phyloP scores from a whole-genome alignment of 2,888 invertebrate genomes.

The Epirrita christyi region DNA sequence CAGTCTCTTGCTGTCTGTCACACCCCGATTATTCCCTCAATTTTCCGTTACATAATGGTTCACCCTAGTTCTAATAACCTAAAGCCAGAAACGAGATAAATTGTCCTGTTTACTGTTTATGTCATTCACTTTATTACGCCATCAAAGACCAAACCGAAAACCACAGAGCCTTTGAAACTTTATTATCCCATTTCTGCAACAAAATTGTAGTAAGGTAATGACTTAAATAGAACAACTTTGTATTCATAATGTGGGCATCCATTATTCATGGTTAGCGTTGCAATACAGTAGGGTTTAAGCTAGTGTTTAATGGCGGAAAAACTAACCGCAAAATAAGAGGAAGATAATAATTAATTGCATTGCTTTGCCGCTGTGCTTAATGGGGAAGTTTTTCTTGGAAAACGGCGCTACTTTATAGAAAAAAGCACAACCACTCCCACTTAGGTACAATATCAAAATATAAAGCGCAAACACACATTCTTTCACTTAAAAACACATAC shows the following conservation, averaged over 20 bases:
- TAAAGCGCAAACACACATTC: too few species aligned
- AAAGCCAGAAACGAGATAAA: too few species aligned
- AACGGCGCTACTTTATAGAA: neutral
- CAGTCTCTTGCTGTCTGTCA: too few species aligned
- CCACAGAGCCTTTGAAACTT: constrained; percentile 7
- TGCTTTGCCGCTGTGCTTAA: neutral
- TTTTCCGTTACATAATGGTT: too few species aligned
- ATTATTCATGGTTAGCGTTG: constrained; percentile 28
- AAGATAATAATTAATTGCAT: constrained; percentile 22
- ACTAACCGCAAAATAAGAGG: constrained; percentile 9
- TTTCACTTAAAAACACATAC: too few species aligned
- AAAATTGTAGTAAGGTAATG: constrained; percentile 11
- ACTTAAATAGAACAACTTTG: constrained; percentile 20
- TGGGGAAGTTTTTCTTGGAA: constrained; percentile 3
- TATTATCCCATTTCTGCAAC: constrained; percentile 5
- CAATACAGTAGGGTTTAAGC: constrained; percentile 18
- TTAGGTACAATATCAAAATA: too few species aligned
- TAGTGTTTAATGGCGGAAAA: constrained; percentile 24
- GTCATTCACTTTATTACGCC: neutral
- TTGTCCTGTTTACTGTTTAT: neutral
- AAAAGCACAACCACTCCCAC: neutral
- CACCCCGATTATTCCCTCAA: too few species aligned
- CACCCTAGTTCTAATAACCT: too few species aligned
- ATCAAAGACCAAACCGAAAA: neutral
- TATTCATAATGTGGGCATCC: constrained; percentile 21